Base-by-base conservation (phyloP, 2,888 invertebrate genomes). In the Elmis aenea region DNA sequence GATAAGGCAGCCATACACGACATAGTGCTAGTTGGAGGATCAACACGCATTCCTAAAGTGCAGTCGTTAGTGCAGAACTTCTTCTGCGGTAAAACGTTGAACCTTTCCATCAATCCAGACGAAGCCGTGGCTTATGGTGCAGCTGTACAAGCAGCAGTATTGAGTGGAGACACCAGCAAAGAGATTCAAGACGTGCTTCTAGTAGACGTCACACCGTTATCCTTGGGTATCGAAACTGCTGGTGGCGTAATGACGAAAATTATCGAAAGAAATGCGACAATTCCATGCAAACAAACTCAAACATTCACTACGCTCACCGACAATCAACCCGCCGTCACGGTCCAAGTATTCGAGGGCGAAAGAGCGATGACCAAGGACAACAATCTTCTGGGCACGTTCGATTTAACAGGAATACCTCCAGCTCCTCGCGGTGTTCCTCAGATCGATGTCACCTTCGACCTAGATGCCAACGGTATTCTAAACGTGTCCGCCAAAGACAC, bases 311-410 rank as follows among this genome's bases (percentile, higher is more conserved):
- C 82, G 1, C 81, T 80, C 58, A 59, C 79, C 5, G 82, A 83
- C 62, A 81, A 82, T 58, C 82, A 83, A 56, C 72, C 76, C 2
- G 76, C 72, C 3, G 79, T 79, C 22, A 68, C 71, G 26, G 74
- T 79, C 45, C 73, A 74, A 62, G 77, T 77, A 18, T 74, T 64
- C 51, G 76, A 87, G 61, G 85, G 85, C 15, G 85, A 86, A 66
- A 71, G 88, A 20, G 80, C 83, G 10, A 81, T 85, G 83, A 85
- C 85, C n/a, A 83, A 81, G 61, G 84, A 85, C 66, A 85, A 85
- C 69, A 83, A 85, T 59, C 60, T 77, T 3, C 64, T 82, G 32
- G 80, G 80, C 22, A 77, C 73, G 3, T 81, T 81, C 59, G 79
- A 80, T 51, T 59, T 80, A 45, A 77, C 77, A 5, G 83, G 83